Conservation (phyloP, 2,888 invertebrate genomes). For the Apotomis betuletana region DNA sequence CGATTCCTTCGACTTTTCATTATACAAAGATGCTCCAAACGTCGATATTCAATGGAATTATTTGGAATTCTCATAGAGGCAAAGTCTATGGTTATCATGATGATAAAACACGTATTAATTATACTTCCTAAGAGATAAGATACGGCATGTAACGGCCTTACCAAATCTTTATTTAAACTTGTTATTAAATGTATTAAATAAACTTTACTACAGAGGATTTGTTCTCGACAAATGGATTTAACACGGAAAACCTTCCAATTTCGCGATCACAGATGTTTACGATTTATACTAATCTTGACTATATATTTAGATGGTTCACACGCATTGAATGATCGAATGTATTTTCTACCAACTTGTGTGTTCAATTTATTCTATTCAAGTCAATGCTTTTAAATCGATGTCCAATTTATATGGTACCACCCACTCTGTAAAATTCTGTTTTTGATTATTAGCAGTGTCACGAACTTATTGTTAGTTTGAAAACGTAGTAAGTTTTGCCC, state of each 20-base stretch:
- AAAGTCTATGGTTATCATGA: slow-evolving; percentile 13
- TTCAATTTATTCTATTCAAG: neutral
- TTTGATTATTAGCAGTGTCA: no score
- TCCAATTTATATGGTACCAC: no score
- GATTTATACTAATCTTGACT: slow-evolving; percentile 3
- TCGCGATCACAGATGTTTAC: neutral
- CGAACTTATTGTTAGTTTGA: no score
- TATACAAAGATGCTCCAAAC: neutral
- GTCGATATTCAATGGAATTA: slow-evolving; percentile 15
- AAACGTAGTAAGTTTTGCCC: no score
- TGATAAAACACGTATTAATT: slow-evolving; percentile 27
- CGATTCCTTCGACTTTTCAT: neutral
- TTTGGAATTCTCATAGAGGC: slow-evolving; percentile 14
- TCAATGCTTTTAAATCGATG: no score
- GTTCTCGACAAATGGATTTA: neutral
- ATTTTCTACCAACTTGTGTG: neutral
- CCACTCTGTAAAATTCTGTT: no score
- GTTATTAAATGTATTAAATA: neutral
- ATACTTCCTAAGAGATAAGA: slow-evolving; percentile 33
- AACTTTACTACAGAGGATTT: neutral
- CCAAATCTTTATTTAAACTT: slow-evolving; percentile 6
- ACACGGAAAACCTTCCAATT: neutral
- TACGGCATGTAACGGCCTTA: slow-evolving; percentile 14
- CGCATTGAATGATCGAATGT: neutral
- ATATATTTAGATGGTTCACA: slow-evolving; percentile 7